These are phyloP conservation scores for Formica aserva DNA, from an alignment of 2,888 invertebrate species.

Conservation along the genomic window DNA sequence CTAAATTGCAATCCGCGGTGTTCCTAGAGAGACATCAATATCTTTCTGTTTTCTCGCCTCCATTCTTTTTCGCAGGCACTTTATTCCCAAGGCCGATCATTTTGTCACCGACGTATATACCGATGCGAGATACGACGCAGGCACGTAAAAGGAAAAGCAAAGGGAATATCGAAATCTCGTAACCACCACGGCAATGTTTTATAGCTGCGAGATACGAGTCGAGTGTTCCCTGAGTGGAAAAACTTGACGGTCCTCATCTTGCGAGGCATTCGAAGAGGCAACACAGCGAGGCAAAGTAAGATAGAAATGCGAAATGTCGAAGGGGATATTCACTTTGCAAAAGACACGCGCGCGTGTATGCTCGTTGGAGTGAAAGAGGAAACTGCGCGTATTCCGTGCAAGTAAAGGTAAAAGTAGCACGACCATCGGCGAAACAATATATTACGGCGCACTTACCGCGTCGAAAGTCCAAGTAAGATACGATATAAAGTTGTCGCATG, in stretches of 20 bases:
- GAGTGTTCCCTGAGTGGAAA: slow-evolving; percentile 42
- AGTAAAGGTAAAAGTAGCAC: neutral
- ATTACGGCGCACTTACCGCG: slow-evolving; percentile 31
- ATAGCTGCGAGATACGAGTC: slow-evolving; percentile 27
- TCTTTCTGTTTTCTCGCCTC: neutral
- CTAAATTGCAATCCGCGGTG: slow-evolving; percentile 34
- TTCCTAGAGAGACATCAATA: slow-evolving; percentile 25
- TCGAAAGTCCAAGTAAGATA: slow-evolving; percentile 31
- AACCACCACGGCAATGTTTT: slow-evolving; percentile 26
- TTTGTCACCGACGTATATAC: neutral
- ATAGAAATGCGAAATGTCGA: slow-evolving; percentile 42
- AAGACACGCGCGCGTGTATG: neutral
- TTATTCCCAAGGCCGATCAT: slow-evolving; percentile 33
- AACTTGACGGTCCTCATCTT: slow-evolving; percentile 12
- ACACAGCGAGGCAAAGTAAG: slow-evolving; percentile 11
- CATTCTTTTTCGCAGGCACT: slow-evolving; percentile 1
- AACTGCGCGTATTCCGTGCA: slow-evolving; percentile 3
- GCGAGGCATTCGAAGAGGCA: neutral
- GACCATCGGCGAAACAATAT: slow-evolving; percentile 36
- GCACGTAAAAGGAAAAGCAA: slow-evolving; percentile 20
- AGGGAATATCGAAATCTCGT: slow-evolving; percentile 52
- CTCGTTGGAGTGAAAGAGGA: slow-evolving; percentile 21
- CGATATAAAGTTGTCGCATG: slow-evolving; percentile 42
- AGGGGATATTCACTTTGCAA: slow-evolving; percentile 25
- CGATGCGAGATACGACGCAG: neutral